Evolutionary conservation across 2,113 vertebrate species (phyloP), one percentile per base, ranked within the genome.

Genomic region (Anseranas semipalmata): DNA sequence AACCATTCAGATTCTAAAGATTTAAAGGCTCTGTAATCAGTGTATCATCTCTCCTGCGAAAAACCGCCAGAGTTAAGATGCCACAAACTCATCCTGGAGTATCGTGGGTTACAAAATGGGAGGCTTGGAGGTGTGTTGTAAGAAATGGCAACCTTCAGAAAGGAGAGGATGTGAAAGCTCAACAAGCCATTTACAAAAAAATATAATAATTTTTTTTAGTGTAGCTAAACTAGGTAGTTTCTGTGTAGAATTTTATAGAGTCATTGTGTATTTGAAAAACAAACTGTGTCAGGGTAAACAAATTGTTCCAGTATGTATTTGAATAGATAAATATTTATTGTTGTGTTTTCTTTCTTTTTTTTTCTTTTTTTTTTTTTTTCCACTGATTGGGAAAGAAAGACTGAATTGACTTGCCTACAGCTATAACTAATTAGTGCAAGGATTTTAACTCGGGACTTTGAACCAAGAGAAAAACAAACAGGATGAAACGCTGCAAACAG

Each of bases 261-360:
- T 48, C 8, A 16, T 75, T 14, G 12, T 65, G 24, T 72, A 11
- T 84, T 83, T 80, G 80, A 66, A 86, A 90, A 93, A 15, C 12
- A 48, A 39, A 67, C 37, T 66, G 16, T 48, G 53, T 76, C 20
- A 72, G 65, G 48, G 9, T 86, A 84, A 94, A 78, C 43, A 84
- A 66, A 78, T 73, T 28, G 27, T 89, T 65, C 67, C 48, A 91
- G 17, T 75, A 70, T 74, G 63, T 67, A 7, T 71, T 67, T 93
- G 33, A 70, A 75, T 72, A 68, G 60, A 62, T 80, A 88, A 92
- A 84, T 96, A 86, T 95, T 91, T 94, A 78, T 80, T 88, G 33
- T 60, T 94, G 63, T 83, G 33, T 60, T 94, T 59, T 83, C 65
- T 18, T 59, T 22, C 8, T 93, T 72, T 68, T 93, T 50, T 27